phyloP scores from a whole-genome alignment of 92 coral and sea anemone genomes.

The Montipora capitata region DNA sequence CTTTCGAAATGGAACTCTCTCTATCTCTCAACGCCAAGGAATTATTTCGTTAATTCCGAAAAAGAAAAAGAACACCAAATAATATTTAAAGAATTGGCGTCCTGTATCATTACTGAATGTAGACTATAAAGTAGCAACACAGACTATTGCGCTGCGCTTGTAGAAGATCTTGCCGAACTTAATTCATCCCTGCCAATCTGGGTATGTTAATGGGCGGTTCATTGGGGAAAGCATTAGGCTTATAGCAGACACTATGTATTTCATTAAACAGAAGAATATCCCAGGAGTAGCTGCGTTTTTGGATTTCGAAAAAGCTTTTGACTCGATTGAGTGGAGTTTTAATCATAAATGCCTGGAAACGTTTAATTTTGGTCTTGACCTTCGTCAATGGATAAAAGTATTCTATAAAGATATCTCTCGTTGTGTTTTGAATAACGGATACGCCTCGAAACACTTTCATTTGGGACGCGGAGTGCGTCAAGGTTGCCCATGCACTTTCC shows the following conservation, averaged over 20 bases:
- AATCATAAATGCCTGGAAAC: too few species aligned
- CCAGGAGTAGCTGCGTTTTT: neutral
- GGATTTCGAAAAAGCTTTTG: too few species aligned
- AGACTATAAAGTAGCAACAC: too few species aligned
- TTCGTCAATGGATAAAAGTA: neutral
- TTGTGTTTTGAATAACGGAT: neutral
- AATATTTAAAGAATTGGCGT: too few species aligned
- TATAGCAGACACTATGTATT: neutral
- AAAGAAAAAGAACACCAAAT: too few species aligned
- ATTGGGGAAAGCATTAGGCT: conserved; percentile 2
- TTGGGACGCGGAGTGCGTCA: neutral
- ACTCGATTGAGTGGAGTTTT: too few species aligned
- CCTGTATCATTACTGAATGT: too few species aligned
- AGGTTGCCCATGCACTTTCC: neutral
- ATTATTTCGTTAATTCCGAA: too few species aligned
- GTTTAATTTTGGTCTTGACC: neutral
- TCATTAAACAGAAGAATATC: neutral
- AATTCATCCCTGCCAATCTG: neutral
- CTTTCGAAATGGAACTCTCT: neutral
- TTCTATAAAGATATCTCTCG: neutral
- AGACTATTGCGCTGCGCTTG: neutral
- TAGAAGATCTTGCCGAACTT: neutral
- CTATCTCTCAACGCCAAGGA: too few species aligned
- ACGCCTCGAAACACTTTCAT: neutral
- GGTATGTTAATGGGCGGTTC: neutral